These are phyloP conservation scores for Platichthys stellatus DNA, from an alignment of 2,113 vertebrate genomes.

Conservation along the genomic window DNA sequence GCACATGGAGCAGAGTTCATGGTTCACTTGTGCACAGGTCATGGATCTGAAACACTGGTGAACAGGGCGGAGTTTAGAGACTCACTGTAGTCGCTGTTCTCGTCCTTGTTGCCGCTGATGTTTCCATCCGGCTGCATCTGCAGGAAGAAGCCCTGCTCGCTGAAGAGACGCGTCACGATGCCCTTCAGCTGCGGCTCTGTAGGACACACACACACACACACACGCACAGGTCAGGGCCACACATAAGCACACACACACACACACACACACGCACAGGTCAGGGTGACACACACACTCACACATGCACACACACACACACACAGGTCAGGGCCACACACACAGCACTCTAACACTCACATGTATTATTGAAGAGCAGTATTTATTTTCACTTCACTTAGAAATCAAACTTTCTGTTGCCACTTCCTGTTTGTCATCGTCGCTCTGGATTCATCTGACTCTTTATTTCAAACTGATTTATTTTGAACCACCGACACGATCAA, in stretches of 20 bases:
- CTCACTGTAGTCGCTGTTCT: conserved; percentile 98
- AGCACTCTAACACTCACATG: conserved; percentile 1
- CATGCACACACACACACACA: no score
- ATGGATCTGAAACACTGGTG: no score
- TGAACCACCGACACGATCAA: no score
- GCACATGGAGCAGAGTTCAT: no score
- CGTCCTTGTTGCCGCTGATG: conserved; percentile 95
- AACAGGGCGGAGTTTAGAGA: not conserved
- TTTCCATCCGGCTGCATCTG: conserved; percentile 96
- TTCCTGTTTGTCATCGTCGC: no score
- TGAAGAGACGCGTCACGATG: conserved; percentile 98
- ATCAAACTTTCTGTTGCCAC: not conserved
- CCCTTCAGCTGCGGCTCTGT: conserved; percentile 98
- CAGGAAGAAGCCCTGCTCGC: conserved; percentile 97
- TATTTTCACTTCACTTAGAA: not conserved
- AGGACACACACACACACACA: conserved; percentile 44
- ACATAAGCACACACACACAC: no score
- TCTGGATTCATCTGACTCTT: no score
- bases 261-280: not conserved
- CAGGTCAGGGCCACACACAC: no score
- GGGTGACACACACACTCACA: no score
- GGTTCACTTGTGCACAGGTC: no score
- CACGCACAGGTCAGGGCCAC: no score
- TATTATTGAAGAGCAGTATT: conserved; percentile 1
- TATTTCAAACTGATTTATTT: no score